phyloP scores from a whole-genome alignment of 2,113 vertebrate genomes.

The Protobothrops mucrosquamatus region DNA sequence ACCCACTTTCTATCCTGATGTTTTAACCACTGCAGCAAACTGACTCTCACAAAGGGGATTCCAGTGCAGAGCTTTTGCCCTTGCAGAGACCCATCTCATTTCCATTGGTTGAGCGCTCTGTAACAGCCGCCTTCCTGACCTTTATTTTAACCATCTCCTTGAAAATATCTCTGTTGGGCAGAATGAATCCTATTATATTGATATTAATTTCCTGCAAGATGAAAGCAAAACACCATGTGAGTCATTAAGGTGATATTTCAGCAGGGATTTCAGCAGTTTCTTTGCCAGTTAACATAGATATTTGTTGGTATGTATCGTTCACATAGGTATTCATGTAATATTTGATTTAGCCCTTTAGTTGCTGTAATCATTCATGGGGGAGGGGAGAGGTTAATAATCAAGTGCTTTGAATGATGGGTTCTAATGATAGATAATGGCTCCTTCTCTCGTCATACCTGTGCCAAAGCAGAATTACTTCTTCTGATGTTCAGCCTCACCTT shows the following conservation, averaged over 20 bases:
- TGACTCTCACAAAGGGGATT: not conserved
- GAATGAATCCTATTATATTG: not conserved
- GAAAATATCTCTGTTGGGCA: not conserved
- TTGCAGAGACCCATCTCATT: not conserved
- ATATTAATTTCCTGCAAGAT: not conserved
- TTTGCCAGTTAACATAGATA: not conserved
- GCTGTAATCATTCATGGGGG: not conserved
- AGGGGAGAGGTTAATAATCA: not conserved
- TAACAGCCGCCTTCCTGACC: not conserved
- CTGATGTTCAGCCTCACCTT: not conserved
- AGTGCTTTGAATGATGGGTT: not conserved
- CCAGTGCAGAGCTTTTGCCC: too few relatives aligned
- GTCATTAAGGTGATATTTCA: not conserved
- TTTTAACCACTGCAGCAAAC: not conserved
- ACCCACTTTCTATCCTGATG: not conserved
- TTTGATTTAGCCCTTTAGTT: not conserved
- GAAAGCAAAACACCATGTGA: not conserved
- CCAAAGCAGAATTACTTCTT: conserved; percentile 15
- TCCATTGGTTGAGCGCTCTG: not conserved
- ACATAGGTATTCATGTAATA: not conserved
- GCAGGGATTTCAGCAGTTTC: not conserved
- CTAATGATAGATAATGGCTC: not conserved
- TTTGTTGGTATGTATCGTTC: not conserved
- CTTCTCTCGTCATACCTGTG: not conserved
- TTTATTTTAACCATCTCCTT: not conserved